Conservation (phyloP, 2,888 invertebrate species). For the Tetranychus piercei region DNA sequence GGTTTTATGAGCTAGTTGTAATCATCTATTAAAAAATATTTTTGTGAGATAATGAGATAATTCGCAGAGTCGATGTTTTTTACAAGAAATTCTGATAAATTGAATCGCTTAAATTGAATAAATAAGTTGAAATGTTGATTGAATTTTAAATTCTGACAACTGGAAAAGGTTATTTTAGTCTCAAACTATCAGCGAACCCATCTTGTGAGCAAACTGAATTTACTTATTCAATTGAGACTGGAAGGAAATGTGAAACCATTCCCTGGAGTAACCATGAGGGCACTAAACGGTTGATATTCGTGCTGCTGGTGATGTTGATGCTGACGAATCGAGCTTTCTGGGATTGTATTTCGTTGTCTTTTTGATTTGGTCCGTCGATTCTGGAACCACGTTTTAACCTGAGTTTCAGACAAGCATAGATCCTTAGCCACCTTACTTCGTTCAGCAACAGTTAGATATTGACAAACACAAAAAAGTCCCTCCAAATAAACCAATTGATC, state of each 20-base stretch:
- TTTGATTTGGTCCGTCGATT: slow-evolving; percentile 47
- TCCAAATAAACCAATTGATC: slow-evolving; percentile 78
- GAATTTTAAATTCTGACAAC: background rate
- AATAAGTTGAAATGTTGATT: too few species aligned
- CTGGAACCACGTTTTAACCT: slow-evolving; percentile 89
- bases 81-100: background rate
- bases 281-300: too few species aligned
- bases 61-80: background rate
- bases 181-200: too few species aligned
- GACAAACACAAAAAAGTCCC: slow-evolving; percentile 76
- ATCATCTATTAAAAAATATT: background rate
- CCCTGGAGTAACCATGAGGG: too few species aligned
- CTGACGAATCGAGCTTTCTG: too few species aligned
- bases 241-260: too few species aligned
- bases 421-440: slow-evolving; percentile 79
- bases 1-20: slow-evolving; percentile 36
- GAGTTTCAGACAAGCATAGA: slow-evolving; percentile 71
- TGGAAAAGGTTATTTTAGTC: background rate
- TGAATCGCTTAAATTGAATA: too few species aligned
- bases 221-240: too few species aligned
- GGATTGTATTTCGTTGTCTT: slow-evolving; percentile 32
- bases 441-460: slow-evolving; percentile 80
- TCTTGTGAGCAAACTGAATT: too few species aligned
- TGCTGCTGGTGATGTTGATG: too few species aligned
- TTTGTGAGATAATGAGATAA: background rate